These are phyloP conservation scores for Tenualosa ilisha DNA, from an alignment of 2,797 vertebrate genomes.

Conservation along the genomic window DNA sequence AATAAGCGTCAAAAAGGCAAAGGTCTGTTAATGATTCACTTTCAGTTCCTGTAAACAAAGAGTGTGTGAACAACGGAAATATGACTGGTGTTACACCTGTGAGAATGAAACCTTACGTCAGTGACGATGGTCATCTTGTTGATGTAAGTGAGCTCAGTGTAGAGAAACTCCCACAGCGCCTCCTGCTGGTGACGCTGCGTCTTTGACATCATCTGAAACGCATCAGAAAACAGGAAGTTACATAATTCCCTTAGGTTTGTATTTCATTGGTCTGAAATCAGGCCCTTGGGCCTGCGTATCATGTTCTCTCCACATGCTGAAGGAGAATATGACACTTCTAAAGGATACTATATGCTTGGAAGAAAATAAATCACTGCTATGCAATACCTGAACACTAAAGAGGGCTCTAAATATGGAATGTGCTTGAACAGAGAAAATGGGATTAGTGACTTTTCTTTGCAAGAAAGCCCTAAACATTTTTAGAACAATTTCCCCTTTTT, in stretches of 20 bases:
- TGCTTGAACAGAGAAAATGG: not conserved
- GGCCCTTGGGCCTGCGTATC: too few species aligned
- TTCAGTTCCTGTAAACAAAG: not conserved
- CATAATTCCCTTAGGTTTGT: not conserved
- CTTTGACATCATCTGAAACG: slow-evolving; percentile 76
- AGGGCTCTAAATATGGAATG: not conserved
- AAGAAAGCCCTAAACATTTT: not conserved
- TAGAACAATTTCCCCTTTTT: not conserved
- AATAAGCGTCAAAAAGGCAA: not conserved
- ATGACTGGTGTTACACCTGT: not conserved
- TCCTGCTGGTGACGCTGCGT: slow-evolving; percentile 82
- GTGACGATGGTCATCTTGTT: slow-evolving; percentile 78
- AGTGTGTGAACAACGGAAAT: not conserved
- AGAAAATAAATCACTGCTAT: not conserved
- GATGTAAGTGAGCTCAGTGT: slow-evolving; percentile 81
- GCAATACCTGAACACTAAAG: not conserved
- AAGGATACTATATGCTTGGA: too few species aligned
- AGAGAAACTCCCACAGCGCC: slow-evolving; percentile 85
- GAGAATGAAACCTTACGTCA: slow-evolving; percentile 68
- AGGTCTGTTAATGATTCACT: not conserved
- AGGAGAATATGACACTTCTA: too few species aligned
- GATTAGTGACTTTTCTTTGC: slow-evolving; percentile 3
- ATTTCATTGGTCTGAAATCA: not conserved
- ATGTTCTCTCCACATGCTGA: too few species aligned
- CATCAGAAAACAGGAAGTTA: slow-evolving; percentile 9